These are phyloP conservation scores for Morbakka virulenta DNA, from an alignment of 30 jellyfish, hydroid and myxozoan genomes.

Conservation along the genomic window DNA sequence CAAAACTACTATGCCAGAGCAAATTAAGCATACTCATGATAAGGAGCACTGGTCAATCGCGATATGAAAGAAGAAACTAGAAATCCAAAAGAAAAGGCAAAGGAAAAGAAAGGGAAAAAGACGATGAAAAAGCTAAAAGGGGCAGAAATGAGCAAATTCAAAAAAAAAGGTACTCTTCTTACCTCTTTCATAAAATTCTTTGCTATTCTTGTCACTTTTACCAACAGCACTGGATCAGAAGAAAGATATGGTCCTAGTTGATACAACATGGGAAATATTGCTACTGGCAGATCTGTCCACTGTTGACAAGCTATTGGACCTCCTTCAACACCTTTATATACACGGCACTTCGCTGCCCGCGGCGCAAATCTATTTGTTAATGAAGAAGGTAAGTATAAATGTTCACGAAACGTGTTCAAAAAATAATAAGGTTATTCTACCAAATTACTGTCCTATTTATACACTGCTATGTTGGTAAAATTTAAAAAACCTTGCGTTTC, in stretches of 20 bases:
- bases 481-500: no score
- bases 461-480: no score
- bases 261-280: slow-evolving; percentile 75
- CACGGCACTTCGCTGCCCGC: slow-evolving; percentile 73
- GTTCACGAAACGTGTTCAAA: no score
- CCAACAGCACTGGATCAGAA: slow-evolving; percentile 84
- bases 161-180: neutral
- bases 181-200: slow-evolving; percentile 94
- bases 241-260: slow-evolving; percentile 84
- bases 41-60: neutral
- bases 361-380: slow-evolving; percentile 89
- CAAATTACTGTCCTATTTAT: no score
- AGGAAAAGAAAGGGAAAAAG: neutral
- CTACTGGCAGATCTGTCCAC: slow-evolving; percentile 63
- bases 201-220: slow-evolving; percentile 67
- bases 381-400: no score
- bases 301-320: slow-evolving; percentile 72
- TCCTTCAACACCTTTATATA: slow-evolving; percentile 43
- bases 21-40: neutral
- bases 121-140: no score
- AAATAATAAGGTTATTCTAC: no score
- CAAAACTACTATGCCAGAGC: no score
- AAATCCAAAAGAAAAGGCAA: neutral
- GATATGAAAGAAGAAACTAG: neutral
- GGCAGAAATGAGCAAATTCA: no score